Evolutionary conservation across 2,888 invertebrate genomes (phyloP).

Genomic region (Tenthredo amoena): DNA sequence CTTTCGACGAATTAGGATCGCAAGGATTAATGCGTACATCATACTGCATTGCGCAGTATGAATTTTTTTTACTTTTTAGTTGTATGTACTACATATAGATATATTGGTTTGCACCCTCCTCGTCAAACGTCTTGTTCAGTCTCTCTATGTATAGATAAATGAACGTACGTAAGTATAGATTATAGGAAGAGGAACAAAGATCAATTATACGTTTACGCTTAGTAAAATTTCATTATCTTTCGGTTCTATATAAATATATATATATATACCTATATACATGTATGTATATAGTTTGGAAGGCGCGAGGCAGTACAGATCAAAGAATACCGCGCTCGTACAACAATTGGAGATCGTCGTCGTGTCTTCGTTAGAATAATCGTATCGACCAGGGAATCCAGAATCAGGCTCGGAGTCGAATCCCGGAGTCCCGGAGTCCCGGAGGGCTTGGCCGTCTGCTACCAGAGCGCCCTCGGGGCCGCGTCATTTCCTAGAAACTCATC

Average conservation of each 20-base stretch:
- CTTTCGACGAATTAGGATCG: not conserved
- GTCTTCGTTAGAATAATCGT: slow-evolving; percentile 35
- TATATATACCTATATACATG: not conserved
- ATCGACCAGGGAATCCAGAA: slow-evolving; percentile 33
- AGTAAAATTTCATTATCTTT: not conserved
- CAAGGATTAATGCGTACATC: not conserved
- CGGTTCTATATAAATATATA: not conserved
- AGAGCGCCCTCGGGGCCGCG: slow-evolving; percentile 21
- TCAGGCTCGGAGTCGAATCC: slow-evolving; percentile 24
- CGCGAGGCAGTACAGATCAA: not conserved
- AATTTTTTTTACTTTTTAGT: not conserved
- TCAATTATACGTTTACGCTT: not conserved
- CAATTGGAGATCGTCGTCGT: slow-evolving; percentile 30
- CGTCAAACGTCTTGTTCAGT: not conserved
- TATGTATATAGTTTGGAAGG: not conserved
- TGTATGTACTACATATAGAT: not conserved
- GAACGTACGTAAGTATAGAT: not conserved
- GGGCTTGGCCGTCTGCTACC: slow-evolving; percentile 40
- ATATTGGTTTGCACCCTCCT: not conserved
- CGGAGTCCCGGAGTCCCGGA: slow-evolving; percentile 32
- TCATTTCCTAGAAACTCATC: slow-evolving; percentile 26
- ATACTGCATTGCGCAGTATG: slow-evolving; percentile 10
- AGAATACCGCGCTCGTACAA: not conserved
- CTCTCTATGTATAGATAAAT: not conserved
- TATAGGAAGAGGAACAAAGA: not conserved